Evolutionary conservation across 2,113 vertebrate genomes (phyloP).

Genomic region (Mesocricetus auratus): DNA sequence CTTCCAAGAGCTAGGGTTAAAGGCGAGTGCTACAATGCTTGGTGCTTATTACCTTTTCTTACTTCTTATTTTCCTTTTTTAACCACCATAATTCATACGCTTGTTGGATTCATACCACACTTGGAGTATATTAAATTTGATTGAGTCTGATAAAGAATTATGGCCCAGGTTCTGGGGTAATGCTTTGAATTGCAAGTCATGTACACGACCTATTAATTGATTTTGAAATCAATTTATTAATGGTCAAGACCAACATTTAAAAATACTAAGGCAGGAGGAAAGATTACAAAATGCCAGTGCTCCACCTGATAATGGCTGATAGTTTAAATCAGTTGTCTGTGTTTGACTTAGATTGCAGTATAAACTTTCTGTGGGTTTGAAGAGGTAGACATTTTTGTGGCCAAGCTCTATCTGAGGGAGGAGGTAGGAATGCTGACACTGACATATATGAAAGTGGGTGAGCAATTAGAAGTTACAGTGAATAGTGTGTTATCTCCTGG

Average conservation of each 20-base stretch:
- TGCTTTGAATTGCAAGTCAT: constrained; percentile 48
- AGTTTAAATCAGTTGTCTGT: background rate
- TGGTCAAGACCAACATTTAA: constrained; percentile 8
- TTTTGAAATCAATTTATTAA: constrained; percentile 60
- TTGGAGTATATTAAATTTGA: background rate
- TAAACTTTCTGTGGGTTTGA: constrained; percentile 19
- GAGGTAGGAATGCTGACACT: background rate
- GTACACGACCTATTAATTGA: background rate
- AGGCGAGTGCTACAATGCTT: background rate
- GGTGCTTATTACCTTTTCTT: constrained; percentile 36
- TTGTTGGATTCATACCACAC: constrained; percentile 9
- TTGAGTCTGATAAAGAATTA: constrained; percentile 28
- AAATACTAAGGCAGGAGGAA: background rate
- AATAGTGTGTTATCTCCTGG: background rate
- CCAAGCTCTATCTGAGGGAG: constrained; percentile 16
- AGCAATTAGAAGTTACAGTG: background rate
- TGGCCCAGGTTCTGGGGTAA: background rate
- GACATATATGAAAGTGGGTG: background rate
- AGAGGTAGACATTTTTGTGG: constrained; percentile 19
- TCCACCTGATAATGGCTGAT: background rate
- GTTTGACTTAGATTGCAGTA: constrained; percentile 15
- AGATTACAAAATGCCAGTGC: background rate
- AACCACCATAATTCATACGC: background rate
- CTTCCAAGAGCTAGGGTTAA: background rate
- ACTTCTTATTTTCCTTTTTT: constrained; percentile 54